Evolutionary conservation across 2,888 invertebrate species (phyloP).

Genomic region (Sabatieria punctata): DNA sequence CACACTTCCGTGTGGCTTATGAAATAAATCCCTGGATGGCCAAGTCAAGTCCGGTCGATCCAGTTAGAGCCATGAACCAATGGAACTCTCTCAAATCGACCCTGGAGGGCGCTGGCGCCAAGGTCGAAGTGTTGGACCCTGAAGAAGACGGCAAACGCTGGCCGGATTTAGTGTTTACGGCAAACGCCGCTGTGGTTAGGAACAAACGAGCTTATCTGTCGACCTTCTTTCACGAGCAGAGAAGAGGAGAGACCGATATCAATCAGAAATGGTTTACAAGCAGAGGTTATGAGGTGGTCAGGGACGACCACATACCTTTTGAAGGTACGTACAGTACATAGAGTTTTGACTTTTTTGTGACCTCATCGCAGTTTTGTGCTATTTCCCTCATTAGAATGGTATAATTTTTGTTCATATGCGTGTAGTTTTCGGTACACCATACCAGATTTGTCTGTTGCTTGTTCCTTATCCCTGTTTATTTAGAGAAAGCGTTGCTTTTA

Average conservation of each 20-base stretch:
- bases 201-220: slow-evolving; percentile 24
- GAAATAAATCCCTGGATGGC: slow-evolving; percentile 29
- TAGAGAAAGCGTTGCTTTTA: no score
- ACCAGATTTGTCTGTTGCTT: no score
- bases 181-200: slow-evolving; percentile 26
- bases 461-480: no score
- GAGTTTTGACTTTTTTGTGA: no score
- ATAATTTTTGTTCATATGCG: no score
- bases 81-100: slow-evolving; percentile 21
- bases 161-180: slow-evolving; percentile 27
- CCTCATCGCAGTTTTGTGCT: no score
- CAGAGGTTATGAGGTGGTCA: slow-evolving; percentile 20
- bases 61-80: slow-evolving; percentile 17
- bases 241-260: slow-evolving; percentile 21
- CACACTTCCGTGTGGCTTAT: slow-evolving; percentile 23
- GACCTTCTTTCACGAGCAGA: slow-evolving; percentile 21
- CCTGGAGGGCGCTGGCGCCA: slow-evolving; percentile 19
- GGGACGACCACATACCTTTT: slow-evolving; percentile 21
- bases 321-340: no score
- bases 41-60: slow-evolving; percentile 14
- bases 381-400: no score
- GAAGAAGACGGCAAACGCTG: no score
- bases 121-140: slow-evolving; percentile 24
- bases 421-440: no score
- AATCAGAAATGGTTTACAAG: slow-evolving; percentile 21